Base-by-base conservation (phyloP, 1,140 invertebrate species). In the Penaeus japonicus region DNA sequence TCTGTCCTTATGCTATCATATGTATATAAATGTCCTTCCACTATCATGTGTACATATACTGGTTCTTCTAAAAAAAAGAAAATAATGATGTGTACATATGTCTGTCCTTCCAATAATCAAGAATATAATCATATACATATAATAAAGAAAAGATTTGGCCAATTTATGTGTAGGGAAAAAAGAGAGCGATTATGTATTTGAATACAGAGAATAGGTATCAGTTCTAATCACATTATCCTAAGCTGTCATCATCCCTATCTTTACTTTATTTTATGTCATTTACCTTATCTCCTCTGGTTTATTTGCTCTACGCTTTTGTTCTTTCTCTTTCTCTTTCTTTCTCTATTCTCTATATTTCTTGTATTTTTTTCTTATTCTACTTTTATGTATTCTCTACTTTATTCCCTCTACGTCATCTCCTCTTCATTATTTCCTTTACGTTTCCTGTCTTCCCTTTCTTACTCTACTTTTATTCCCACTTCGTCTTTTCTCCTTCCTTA, bases 71-170 rank as follows among this genome's bases (percentile, higher is more conserved):
- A 47, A 7, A 12, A 7, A 47, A 7, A 12, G 5, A 59, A 57
- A 4, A 57, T 24, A 17, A 30, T 57, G 27, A 81, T 1, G 35
- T 81, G 15, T 81, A 81, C 57, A 81, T 27, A 81, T 81, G 30
- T 32, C 24, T 77, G 35, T 77, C 18, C 57, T 30, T 47, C 47
- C 47, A 47, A 47, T 47, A 47, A 47, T 47, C 47, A 83, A 62
- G 18, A 55, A n/a, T 54, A 84, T 39, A 54, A 53, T 35, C 20
- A 79, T 78, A 78, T 85, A 55, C 77, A 78, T 78, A 53, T 85
- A 85, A 12, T 47, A 7, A 47, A 47, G 10, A 47, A 47, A 47
- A 47, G 4, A 47, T 47, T 47, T 47, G 47, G 47, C 47, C 47
- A 47, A 47, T 47, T 47, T 47, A 15, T 47, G 47, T 0, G 47